Evolutionary conservation across 1,140 invertebrate genomes (phyloP), one percentile per base, ranked within the genome.

Genomic region (Ectropis grisescens): DNA sequence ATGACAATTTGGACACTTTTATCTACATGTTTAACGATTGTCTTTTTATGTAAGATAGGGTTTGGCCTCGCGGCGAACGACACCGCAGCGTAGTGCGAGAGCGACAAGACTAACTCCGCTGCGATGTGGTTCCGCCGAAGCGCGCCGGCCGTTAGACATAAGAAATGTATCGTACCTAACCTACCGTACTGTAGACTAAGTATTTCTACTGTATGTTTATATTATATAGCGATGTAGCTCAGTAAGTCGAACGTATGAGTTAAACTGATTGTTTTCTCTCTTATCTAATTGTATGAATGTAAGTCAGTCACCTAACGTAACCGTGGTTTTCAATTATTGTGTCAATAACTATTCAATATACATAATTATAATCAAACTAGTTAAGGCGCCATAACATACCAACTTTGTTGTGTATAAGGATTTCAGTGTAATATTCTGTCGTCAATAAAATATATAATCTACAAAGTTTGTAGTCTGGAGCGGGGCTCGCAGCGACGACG

Each of bases 401-500:
- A 19, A 19, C 8, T 4, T 19, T 8, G 67, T 53, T 68, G 12
- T 14, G 54, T 47, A 33, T 67, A 58, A 65, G 62, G 54, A 58
- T 58, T 69, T 71, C 71, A 64, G 41, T 71, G 67, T 71, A 71
- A 71, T 65, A 64, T 59, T 72, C 64, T 69, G 55, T 71, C 56
- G 47, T 55, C 56, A 74, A 59, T 71, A 76, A 71, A 76, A 54
- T 71, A 61, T 76, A 65, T 19, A 19, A 62, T 57, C 55, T 56
- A 57, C 33, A 27, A 29, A 24, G 16, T n/a, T n/a, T n/a, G n/a
- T n/a, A n/a, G n/a, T n/a, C n/a, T n/a, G n/a, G n/a, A n/a, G n/a
- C n/a, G n/a, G n/a, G n/a, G n/a, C n/a, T n/a, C n/a, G n/a, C n/a
- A n/a, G n/a, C n/a, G n/a, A n/a, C n/a, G n/a, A n/a, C n/a, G n/a